Base-by-base conservation (phyloP, 2,888 invertebrate species). In the Megamerina dolium region DNA sequence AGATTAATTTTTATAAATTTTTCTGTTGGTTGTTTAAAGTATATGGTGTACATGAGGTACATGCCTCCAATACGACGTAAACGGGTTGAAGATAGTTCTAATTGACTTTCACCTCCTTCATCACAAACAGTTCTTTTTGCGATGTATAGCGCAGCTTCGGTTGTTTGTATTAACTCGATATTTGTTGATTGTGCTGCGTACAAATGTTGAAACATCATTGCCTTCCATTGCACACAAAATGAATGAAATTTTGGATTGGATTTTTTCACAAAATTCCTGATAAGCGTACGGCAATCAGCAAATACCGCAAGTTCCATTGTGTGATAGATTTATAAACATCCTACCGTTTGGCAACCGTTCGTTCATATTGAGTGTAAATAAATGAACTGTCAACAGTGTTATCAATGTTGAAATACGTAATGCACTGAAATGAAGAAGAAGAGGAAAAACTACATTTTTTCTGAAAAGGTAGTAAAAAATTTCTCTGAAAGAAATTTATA, bases 21-120 rank as follows among this genome's bases (percentile, higher is more conserved):
- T 19, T 57, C 51, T 0, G 70, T 68, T 1, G 68, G 68, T 29
- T 68, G 68, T 39, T 66, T 67, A 40, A 67, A 61, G 39, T 61
- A 65, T 27, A 67, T 55, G 8, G 56, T 57, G 41, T 66, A 67
- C 3, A 68, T 47, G 3, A 68, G 42, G 39, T 52, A 68, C 5
- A 69, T 42, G 5, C 54, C 63, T 1, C 61, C 65, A 35, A 67
- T 49, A 17, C 63, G 57, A n/a, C 56, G 52, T 2, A 44, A n/a
- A n/a, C n/a, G n/a, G n/a, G n/a, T n/a, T n/a, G n/a, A n/a, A n/a
- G n/a, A n/a, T n/a, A n/a, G n/a, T n/a, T n/a, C n/a, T n/a, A n/a
- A n/a, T n/a, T n/a, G n/a, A n/a, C n/a, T n/a, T n/a, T n/a, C n/a
- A n/a, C n/a, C n/a, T n/a, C n/a, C 45, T 2, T 54, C 49, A 6